Conservation (phyloP, 2,113 vertebrate species). For the Cercocebus atys region DNA sequence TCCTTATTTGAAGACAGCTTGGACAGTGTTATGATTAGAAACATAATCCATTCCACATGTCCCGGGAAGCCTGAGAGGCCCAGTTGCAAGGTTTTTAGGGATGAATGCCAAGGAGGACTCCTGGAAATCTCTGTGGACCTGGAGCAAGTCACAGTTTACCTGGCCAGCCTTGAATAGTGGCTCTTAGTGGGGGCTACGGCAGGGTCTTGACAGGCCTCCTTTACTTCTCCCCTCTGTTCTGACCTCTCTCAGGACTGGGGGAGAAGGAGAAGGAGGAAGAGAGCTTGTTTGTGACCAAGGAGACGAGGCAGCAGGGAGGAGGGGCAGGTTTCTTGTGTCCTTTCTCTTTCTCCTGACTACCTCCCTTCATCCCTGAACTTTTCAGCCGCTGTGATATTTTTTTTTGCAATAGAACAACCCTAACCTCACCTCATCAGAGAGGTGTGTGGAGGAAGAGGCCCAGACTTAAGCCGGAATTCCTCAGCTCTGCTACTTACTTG, state of each 20-base stretch:
- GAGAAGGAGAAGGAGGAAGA: neutral
- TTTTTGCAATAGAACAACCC: neutral
- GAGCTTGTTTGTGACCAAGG: neutral
- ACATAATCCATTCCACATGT: conserved; percentile 60
- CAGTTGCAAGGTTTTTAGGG: neutral
- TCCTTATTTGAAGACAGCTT: conserved; percentile 67
- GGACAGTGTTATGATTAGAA: conserved; percentile 72
- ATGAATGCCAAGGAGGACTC: neutral
- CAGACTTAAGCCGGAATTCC: neutral
- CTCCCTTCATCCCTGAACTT: neutral
- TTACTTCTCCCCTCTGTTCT: neutral
- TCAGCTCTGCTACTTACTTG: neutral
- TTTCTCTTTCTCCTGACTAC: neutral
- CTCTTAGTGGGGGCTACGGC: neutral
- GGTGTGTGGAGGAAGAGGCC: neutral
- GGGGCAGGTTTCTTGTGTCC: neutral
- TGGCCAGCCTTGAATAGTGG: neutral
- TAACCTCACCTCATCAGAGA: neutral
- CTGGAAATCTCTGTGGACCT: conserved; percentile 5
- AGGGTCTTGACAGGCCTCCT: neutral
- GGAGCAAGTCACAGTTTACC: neutral
- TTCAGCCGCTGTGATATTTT: no score
- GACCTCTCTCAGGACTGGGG: no score
- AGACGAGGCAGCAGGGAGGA: neutral
- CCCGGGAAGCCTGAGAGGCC: neutral